Base-by-base conservation (phyloP, 2,113 vertebrate species). In the Puffinus mauretanicus region DNA sequence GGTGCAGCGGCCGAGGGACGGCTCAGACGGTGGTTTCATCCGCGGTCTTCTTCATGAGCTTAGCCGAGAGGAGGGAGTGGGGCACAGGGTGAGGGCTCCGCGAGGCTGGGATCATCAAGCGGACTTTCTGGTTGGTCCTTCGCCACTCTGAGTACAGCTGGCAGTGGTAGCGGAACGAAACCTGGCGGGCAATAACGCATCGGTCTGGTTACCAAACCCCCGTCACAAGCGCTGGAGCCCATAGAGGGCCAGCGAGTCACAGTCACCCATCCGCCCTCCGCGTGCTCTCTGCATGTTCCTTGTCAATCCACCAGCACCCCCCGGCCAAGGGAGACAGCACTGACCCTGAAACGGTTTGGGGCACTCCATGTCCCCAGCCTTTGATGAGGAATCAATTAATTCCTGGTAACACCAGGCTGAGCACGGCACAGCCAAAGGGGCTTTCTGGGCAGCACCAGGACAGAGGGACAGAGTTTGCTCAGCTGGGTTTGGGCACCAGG, bases 161-260 rank as follows among this genome's bases (percentile, higher is more conserved):
- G 98, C 99, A 99, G 97, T 99, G 99, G 98, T 99, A 99, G 93
- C 99, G 99, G 98, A 99, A 99, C 51, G 99, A 99, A 16, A 99
- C 99, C 99, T 99, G 98, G 11, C 4, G 65, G 85, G 92, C 2
- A n/a, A 90, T 9, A 88, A 55, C 0, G n/a, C 67, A 52, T 58
- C 0, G 1, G 8, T 3, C 38, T 19, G 60, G 81, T 95, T 69
- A 94, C 36, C 61, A 8, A 55, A 20, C 10, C 49, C 26, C 3
- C 1, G 0, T 4, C 42, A 12, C 19, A 3, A 10, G 4, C 6
- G 27, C 42, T 2, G 1, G 21, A 36, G 78, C 24, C 30, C 1
- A 0, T 0, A 10, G 13, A 30, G 64, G 34, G 65, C 29, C 1
- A 2, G 44, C 2, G 38, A 57, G 51, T 46, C 1, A 1, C 71